Evolutionary conservation across 2,113 vertebrate species (phyloP).

Genomic region (Chaetodon trifascialis): DNA sequence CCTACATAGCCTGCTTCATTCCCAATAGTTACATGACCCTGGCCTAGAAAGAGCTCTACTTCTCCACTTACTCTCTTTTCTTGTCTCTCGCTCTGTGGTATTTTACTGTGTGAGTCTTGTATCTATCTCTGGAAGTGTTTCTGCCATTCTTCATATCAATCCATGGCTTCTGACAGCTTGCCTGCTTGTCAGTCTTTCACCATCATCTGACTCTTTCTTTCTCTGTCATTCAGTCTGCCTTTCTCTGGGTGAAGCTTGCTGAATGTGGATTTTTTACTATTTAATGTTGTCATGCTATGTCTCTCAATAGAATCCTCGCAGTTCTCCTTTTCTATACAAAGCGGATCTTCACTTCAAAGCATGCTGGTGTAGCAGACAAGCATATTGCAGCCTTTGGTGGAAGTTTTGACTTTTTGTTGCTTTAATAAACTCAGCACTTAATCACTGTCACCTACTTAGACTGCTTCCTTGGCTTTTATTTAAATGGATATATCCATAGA

Average conservation of each 20-base stretch:
- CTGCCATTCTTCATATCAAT: not conserved
- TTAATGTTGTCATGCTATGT: not conserved
- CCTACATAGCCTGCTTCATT: constrained; percentile 70
- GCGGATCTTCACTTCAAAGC: not conserved
- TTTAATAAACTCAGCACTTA: constrained; percentile 26
- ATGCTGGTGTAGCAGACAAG: constrained; percentile 15
- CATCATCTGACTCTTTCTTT: not conserved
- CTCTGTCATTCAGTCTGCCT: constrained; percentile 6
- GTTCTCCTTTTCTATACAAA: constrained; percentile 5
- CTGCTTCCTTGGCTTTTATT: constrained; percentile 14
- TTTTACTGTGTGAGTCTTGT: constrained; percentile 7
- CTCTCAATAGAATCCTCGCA: not conserved
- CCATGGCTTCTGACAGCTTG: not conserved
- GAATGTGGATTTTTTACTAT: not conserved
- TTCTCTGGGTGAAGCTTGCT: not conserved
- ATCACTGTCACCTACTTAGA: constrained; percentile 56
- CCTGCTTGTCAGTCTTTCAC: not conserved
- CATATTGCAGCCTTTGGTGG: constrained; percentile 22
- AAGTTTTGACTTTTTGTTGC: constrained; percentile 29
- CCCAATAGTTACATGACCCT: constrained; percentile 67
- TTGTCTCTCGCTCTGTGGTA: constrained; percentile 24
- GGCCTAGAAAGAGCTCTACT: constrained; percentile 75
- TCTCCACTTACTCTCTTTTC: constrained; percentile 55
- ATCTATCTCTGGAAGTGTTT: constrained; percentile 6
- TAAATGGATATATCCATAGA: not conserved